Conservation (phyloP, 2,888 invertebrate species). For the Thyatira batis region DNA sequence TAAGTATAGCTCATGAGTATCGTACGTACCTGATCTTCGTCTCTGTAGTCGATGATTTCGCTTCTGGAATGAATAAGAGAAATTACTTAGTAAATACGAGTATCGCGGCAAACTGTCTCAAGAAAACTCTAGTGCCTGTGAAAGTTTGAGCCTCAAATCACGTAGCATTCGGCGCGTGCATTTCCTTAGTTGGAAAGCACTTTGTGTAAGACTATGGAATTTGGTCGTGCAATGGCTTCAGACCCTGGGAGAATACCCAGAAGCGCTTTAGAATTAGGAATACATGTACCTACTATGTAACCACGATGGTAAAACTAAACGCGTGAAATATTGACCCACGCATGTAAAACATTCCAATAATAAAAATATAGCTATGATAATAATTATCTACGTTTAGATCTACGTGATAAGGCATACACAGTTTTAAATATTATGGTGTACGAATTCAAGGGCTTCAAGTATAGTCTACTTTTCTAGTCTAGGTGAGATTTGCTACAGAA, state of each 20-base stretch:
- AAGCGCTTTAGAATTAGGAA: constrained; percentile 2
- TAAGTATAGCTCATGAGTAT: constrained; percentile 4
- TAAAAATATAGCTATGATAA: too few species aligned
- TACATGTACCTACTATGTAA: background rate
- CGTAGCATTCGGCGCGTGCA: constrained; percentile 27
- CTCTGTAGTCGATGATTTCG: constrained; percentile 69
- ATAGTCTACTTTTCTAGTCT: background rate
- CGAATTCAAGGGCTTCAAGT: background rate
- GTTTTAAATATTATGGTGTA: background rate
- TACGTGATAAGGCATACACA: background rate
- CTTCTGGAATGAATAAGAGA: constrained; percentile 59
- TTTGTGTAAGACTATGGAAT: constrained; percentile 27
- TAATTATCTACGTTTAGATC: too few species aligned
- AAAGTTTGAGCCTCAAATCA: constrained; percentile 33
- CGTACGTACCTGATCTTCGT: constrained; percentile 68
- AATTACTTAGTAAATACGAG: constrained; percentile 1
- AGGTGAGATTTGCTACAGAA: background rate
- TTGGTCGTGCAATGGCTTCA: constrained; percentile 21
- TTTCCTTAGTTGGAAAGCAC: constrained; percentile 31
- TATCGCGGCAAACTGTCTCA: background rate
- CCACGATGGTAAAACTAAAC: too few species aligned
- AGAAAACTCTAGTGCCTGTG: constrained; percentile 15
- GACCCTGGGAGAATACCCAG: constrained; percentile 4
- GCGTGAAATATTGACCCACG: too few species aligned
- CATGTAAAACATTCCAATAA: too few species aligned